phyloP scores from a whole-genome alignment of 2,888 invertebrate genomes.

The Patella ulyssiponensis region DNA sequence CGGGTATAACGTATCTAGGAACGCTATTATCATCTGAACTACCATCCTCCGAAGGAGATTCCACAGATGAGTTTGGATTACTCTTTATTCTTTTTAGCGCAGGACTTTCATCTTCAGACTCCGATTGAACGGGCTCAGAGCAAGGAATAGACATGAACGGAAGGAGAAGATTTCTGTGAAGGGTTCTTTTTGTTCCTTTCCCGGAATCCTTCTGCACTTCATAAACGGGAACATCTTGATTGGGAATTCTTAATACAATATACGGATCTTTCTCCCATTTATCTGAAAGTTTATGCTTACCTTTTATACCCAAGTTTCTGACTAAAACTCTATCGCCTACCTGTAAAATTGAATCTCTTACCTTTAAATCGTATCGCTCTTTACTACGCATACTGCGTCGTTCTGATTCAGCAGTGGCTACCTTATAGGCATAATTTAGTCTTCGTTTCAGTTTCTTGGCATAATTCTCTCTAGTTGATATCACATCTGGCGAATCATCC shows the following conservation, averaged over 20 bases:
- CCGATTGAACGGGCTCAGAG: no score
- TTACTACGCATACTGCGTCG: neutral
- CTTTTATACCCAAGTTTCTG: neutral
- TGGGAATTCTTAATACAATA: neutral
- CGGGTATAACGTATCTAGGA: no score
- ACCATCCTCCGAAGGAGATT: no score
- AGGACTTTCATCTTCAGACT: no score
- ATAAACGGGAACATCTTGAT: neutral
- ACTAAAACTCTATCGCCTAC: neutral
- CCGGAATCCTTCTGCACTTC: no score
- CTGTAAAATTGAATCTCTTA: neutral
- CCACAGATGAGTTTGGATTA: no score
- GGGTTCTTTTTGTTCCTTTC: no score
- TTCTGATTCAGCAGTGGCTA: neutral
- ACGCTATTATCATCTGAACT: no score
- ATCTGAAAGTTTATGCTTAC: slow-evolving; percentile 19
- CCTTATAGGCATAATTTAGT: neutral
- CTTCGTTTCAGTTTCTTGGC: neutral
- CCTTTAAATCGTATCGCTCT: neutral
- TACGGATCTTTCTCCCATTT: slow-evolving; percentile 25
- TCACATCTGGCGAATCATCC: neutral
- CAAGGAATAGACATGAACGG: no score
- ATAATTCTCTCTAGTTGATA: neutral
- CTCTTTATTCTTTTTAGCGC: no score
- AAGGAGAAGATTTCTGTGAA: no score